Evolutionary conservation across 37 sponge, comb jelly and placozoan genomes (phyloP).

Genomic region (Bolinopsis microptera): DNA sequence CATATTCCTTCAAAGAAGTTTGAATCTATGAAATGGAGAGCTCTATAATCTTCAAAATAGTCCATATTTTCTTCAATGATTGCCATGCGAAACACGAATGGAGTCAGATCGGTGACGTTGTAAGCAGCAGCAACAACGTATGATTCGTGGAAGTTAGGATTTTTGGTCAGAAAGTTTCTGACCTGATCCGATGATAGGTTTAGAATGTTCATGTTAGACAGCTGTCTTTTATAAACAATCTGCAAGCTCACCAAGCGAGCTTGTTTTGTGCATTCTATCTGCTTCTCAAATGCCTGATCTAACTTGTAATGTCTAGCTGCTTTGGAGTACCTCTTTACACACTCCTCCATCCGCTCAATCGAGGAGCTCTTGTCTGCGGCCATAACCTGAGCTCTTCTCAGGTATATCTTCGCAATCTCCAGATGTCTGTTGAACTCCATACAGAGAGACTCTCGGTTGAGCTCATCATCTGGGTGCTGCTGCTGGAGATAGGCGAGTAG

Average conservation of each 20-base stretch:
- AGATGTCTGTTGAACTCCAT: slow-evolving; percentile 26
- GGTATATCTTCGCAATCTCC: slow-evolving; percentile 13
- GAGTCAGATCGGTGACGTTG: slow-evolving; percentile 1
- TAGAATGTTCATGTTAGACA: background rate
- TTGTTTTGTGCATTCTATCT: slow-evolving; percentile 8
- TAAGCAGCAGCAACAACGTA: slow-evolving; percentile 10
- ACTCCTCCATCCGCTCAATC: slow-evolving; percentile 18
- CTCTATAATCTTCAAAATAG: slow-evolving; percentile 58
- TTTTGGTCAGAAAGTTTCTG: slow-evolving; percentile 1
- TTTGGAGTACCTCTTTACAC: slow-evolving; percentile 1
- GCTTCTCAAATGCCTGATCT: slow-evolving; percentile 59
- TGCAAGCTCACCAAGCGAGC: slow-evolving; percentile 49
- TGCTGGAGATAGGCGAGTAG: slow-evolving; percentile 18
- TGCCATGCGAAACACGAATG: slow-evolving; percentile 37
- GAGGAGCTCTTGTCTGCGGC: background rate
- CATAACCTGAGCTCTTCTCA: background rate
- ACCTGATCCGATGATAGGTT: slow-evolving; percentile 44
- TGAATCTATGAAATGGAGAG: background rate
- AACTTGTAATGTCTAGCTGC: slow-evolving; percentile 37
- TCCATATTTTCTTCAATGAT: slow-evolving; percentile 53
- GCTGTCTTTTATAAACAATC: background rate
- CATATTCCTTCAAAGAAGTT: slow-evolving; percentile 28
- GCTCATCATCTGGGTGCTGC: slow-evolving; percentile 25
- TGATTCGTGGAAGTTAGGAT: slow-evolving; percentile 15
- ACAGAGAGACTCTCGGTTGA: slow-evolving; percentile 16